phyloP scores from a whole-genome alignment of 2,888 invertebrate genomes.

The Scrobipalpa costella region DNA sequence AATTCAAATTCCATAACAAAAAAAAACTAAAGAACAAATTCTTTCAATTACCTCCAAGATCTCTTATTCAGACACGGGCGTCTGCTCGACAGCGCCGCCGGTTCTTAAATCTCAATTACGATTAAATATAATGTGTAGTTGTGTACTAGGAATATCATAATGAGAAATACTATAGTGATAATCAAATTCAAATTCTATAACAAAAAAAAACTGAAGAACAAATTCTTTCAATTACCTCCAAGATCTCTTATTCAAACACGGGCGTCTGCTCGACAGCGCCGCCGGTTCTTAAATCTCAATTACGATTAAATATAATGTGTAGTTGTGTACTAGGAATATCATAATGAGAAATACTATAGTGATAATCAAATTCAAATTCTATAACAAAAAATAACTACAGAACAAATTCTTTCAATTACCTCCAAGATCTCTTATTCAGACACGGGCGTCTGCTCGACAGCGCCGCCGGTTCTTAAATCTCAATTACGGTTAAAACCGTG shows the following conservation, averaged over 20 bases:
- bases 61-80: conserved; percentile 25
- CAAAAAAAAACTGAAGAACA: not conserved
- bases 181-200: too few relatives aligned
- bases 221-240: not conserved
- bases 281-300: conserved; percentile 79
- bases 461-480: conserved; percentile 76
- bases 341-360: too few relatives aligned
- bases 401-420: not conserved
- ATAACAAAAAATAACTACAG: not conserved
- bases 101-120: conserved; percentile 81
- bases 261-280: conserved; percentile 52
- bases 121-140: too few relatives aligned
- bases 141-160: too few relatives aligned
- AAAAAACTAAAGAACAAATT: not conserved
- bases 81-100: conserved; percentile 55
- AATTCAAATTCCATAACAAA: too few relatives aligned
- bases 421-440: conserved; percentile 2
- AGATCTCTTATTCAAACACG: not conserved
- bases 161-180: too few relatives aligned
- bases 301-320: conserved; percentile 68
- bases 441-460: conserved; percentile 46
- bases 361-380: too few relatives aligned
- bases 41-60: not conserved
- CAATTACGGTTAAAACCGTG: conserved; percentile 80
- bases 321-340: too few relatives aligned